Evolutionary conservation across 1,140 invertebrate species (phyloP), one percentile per base, ranked within the genome.

Genomic region (Cydia pomonella): DNA sequence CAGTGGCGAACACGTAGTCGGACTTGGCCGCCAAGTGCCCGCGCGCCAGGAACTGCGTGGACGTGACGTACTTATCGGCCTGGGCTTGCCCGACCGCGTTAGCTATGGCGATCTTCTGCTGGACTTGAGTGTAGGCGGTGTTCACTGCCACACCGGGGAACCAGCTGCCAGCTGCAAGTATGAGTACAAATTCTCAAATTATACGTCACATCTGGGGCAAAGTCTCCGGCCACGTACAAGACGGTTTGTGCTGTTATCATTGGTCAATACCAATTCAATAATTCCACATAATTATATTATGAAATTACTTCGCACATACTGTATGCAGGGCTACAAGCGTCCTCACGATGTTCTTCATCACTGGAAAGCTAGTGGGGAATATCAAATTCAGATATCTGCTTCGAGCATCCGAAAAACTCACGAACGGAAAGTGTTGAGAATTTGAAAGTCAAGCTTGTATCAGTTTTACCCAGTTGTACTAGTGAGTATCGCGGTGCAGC

Each of bases 21-120:
- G 93, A 94, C 82, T 96, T 95, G 29, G 96, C 95, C 0, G 94
- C 91, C n/a, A 96, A 87, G 80, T 96, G 96, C 25, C 96, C 96
- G 47, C 95, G 92, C 0, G 95, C 92, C 71, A 96, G 79, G 80
- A 89, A 93, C 73, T 91, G 89, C 3, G 38, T 77, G 21, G 23
- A 80, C 0, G 87, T 93, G 0, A 93, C 75, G 75, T 92, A 92
- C 76, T 79, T 82, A 29, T 89, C 79, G 12, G 87, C 90, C 66
- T 89, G 66, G 9, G 77, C 76, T 25, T 76, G 25, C n/a, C 91
- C 91, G 0, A 93, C 84, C 1, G 84, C 27, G 0, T 71, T 44
- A 0, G 87, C 84, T 23, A 93, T 86, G 0, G 82, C 78, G 0
- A 50, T 13, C 59, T 86, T 91, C 74, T 93, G 91, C 10, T 79